Evolutionary conservation across 2,888 invertebrate genomes (phyloP).

Genomic region (Exephanes ischioxanthus): DNA sequence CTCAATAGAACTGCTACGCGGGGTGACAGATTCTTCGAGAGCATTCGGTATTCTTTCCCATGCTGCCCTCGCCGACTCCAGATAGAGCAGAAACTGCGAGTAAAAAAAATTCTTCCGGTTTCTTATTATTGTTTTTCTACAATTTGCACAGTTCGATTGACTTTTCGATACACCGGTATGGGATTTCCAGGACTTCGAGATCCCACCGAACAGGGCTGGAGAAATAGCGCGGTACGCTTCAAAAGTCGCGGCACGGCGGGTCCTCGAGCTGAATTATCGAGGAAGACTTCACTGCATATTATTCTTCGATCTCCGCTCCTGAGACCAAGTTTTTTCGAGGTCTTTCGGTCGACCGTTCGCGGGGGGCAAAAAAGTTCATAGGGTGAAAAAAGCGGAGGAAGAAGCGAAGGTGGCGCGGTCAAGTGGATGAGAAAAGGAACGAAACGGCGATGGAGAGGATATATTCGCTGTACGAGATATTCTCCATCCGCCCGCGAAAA

Average conservation of each 20-base stretch:
- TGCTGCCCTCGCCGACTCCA: neutral
- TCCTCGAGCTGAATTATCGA: conserved; percentile 31
- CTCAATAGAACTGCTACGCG: no score
- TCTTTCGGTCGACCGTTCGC: conserved; percentile 12
- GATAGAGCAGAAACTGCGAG: neutral
- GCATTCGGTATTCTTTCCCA: neutral
- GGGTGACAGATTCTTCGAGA: no score
- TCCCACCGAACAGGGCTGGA: neutral
- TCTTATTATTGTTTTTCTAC: conserved; percentile 44
- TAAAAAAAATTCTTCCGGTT: neutral
- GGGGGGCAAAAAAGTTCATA: conserved; percentile 16
- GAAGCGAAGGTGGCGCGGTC: conserved; percentile 17
- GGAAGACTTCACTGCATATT: conserved; percentile 50
- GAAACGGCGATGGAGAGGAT: conserved; percentile 60
- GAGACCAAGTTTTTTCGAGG: conserved; percentile 16
- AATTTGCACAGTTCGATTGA: conserved; percentile 36
- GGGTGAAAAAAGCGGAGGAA: conserved; percentile 9
- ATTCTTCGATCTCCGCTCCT: conserved; percentile 60
- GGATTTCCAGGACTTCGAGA: neutral
- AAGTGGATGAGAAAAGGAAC: neutral
- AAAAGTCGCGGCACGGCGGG: conserved; percentile 7
- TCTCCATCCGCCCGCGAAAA: conserved; percentile 58
- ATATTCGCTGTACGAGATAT: conserved; percentile 59
- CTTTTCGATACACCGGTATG: neutral
- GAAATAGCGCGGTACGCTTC: neutral